Conservation (phyloP, 2,888 invertebrate genomes). For the Ypsolopha scabrella region DNA sequence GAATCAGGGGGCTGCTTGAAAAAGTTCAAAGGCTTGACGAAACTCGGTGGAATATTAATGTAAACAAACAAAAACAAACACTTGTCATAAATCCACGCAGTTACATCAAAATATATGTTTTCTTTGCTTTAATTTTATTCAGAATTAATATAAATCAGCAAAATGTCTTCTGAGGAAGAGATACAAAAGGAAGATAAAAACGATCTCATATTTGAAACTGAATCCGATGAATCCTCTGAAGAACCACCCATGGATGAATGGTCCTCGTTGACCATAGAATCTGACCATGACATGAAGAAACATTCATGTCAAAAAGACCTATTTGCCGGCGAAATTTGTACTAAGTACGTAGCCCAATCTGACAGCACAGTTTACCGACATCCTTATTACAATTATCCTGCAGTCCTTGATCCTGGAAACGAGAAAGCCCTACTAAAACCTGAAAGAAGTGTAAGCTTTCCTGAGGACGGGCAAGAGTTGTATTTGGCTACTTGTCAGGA, state of each 20-base stretch:
- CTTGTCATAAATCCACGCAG: too few species aligned
- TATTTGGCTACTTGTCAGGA: slow-evolving; percentile 40
- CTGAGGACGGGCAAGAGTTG: slow-evolving; percentile 42
- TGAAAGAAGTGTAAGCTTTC: slow-evolving; percentile 21
- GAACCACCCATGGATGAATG: slow-evolving; percentile 43
- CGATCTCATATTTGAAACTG: too few species aligned
- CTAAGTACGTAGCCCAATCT: slow-evolving; percentile 34
- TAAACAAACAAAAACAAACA: too few species aligned
- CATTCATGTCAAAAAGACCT: slow-evolving; percentile 22
- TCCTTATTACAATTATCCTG: slow-evolving; percentile 42
- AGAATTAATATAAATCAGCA: too few species aligned
- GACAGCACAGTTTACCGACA: slow-evolving; percentile 38
- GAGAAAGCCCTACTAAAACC: slow-evolving; percentile 29
- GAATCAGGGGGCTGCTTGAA: too few species aligned
- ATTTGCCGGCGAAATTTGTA: slow-evolving; percentile 42
- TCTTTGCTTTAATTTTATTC: too few species aligned
- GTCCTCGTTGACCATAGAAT: slow-evolving; percentile 32
- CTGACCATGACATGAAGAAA: slow-evolving; percentile 26
- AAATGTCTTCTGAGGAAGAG: too few species aligned
- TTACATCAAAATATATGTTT: too few species aligned
- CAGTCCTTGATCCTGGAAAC: slow-evolving; percentile 46
- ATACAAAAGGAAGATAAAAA: too few species aligned
- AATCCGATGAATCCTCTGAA: slow-evolving; percentile 25
- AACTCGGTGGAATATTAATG: too few species aligned
- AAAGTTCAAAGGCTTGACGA: too few species aligned